Evolutionary conservation across 2,113 vertebrate species (phyloP), one percentile per base, ranked within the genome.

Genomic region (Paradisaea rubra): DNA sequence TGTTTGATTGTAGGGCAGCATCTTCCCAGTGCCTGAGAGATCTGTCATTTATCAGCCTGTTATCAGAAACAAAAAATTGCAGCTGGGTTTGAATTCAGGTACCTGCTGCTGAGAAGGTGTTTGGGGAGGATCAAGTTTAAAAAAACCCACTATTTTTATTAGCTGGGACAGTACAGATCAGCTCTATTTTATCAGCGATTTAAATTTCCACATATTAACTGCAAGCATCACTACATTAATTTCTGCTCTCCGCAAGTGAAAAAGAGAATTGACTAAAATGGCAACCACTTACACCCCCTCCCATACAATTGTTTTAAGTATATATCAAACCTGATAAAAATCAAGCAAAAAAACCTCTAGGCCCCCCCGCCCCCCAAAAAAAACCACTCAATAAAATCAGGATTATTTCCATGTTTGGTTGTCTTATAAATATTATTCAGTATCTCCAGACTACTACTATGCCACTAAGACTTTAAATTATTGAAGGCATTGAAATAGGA

Each of bases 281-380:
- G 10, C 23, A 89, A 21, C 8, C 7, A 39, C 1, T 8, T 27
- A 50, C 10, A 64, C 2, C 1, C 5, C 2, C 9, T 31, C 16
- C 3, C 28, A 52, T 15, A 28, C 4, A 17, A 2, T 23, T 73
- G 11, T 41, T 49, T 33, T 31, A 65, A 41, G 7, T 21, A 15
- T 28, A 19, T 27, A 69, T 4, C 10, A 66, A 78, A 57, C 6
- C 10, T 18, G 7, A 78, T 9, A 4, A n/a, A 68, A 93, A 60
- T 3, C 18, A 85, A 68, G 33, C 1, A 33, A 23, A 78, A 66
- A 73, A 13, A 1, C 2, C 5, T 7, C 10, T 44, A 8, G 3
- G 7, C 16, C 7, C 3, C 6, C 16, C 9, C 6, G 3, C 7
- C 14, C 7, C 8, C 5, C 10, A 7, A 65, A 69, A 69, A 41